These are phyloP conservation scores for Semaprochilodus insignis DNA, from an alignment of 2,797 vertebrate species.

Conservation along the genomic window DNA sequence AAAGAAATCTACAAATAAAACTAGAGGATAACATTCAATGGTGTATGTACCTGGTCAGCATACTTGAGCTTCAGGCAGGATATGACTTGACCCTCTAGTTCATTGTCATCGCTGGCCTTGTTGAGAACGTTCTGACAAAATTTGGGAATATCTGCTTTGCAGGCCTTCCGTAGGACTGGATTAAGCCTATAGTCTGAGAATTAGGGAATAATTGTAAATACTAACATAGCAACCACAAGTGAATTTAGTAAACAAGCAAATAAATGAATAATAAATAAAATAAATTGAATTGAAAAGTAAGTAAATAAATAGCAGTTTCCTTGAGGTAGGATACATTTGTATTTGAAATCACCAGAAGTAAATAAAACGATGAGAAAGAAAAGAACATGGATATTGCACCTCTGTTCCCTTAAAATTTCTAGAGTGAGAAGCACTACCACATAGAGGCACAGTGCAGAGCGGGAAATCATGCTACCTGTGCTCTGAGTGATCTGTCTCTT, in stretches of 20 bases:
- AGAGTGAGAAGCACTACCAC: background rate
- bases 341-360: background rate
- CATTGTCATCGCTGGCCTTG: conserved; percentile 88
- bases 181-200: conserved; percentile 92
- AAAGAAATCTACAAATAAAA: background rate
- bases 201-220: background rate
- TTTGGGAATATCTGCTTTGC: conserved; percentile 96
- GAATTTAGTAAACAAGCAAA: background rate
- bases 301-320: background rate
- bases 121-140: conserved; percentile 92
- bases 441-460: background rate
- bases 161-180: conserved; percentile 91
- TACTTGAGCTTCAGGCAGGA: conserved; percentile 95
- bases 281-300: background rate
- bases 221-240: background rate
- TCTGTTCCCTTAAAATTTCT: conserved; percentile 64
- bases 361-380: background rate
- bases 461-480: conserved; percentile 76
- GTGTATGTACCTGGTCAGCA: conserved; percentile 85
- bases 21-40: background rate
- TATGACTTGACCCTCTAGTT: conserved; percentile 94
- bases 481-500: conserved; percentile 98
- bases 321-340: too few species aligned
- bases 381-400: background rate
- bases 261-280: conserved; percentile 59